Base-by-base conservation (phyloP, 2,797 vertebrate genomes). In the Gobio occitaniae region DNA sequence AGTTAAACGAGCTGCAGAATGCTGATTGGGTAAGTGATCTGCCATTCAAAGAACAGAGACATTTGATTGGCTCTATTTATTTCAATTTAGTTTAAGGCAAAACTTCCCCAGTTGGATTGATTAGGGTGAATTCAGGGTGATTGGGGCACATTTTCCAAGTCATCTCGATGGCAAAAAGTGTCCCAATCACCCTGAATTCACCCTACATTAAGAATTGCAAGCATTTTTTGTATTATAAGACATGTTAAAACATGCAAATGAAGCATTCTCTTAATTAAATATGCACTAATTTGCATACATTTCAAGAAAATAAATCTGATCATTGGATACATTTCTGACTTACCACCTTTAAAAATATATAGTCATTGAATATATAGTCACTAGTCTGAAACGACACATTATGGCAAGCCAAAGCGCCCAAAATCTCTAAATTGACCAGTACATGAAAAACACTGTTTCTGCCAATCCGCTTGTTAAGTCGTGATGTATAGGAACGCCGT, bases 1-100 rank as follows among this genome's bases (percentile, higher is more conserved):
- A 98, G 81, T 93, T 99, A 76, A 96, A 97, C 77, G 98, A 99
- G 36, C 94, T 99, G 70, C 96, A 99, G 94, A 98, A 97, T n/a
- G 95, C 95, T 72, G 98, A 99, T 92, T 99, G 98, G 98, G 98
- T 99, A 94, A 94, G 94, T 50, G 78, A 50, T n/a, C 52, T 78
- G 50, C 69, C 84, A 15, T 13, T 59, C 52, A 79, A 78, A 38
- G 5, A 77, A 65, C 29, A 9, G 19, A 52, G 47, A 41, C 41
- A 21, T 80, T 70, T 79, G 32, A 70, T 79, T 71, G 17, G 52
- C 44, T 79, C 52, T 3, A 48, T 29, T 48, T 32, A 2, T 32
- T 44, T 25, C 21, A 36, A 15, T 69, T 44, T 71, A 29, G 68
- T 61, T 13, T 15, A 38, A 56, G 13, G 29, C 63, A 76, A 36